These are phyloP conservation scores for Zaprionus vittiger DNA, from an alignment of 1,140 invertebrate genomes.

Conservation along the genomic window DNA sequence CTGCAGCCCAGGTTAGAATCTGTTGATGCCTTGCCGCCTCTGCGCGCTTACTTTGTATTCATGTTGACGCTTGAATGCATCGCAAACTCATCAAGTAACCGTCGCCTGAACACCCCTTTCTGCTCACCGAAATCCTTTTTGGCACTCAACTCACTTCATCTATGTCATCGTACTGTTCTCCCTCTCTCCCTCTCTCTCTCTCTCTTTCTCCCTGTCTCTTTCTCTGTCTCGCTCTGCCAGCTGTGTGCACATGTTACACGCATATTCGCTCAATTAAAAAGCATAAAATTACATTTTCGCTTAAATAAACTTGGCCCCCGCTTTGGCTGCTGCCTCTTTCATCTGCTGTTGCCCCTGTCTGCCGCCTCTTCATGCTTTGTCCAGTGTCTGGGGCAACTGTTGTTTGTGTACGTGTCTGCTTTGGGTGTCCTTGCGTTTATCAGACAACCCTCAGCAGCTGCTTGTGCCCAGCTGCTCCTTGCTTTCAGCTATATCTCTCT, in stretches of 20 bases:
- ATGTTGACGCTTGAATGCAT: slow-evolving; percentile 77
- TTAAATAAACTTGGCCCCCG: slow-evolving; percentile 67
- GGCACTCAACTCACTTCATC: slow-evolving; percentile 45
- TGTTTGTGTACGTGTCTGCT: slow-evolving; percentile 44
- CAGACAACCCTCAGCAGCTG: slow-evolving; percentile 16
- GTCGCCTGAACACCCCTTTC: background rate
- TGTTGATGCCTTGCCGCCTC: slow-evolving; percentile 5
- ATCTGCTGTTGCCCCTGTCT: background rate
- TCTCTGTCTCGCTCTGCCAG: slow-evolving; percentile 23
- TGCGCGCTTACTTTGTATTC: slow-evolving; percentile 58
- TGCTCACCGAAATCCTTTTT: slow-evolving; percentile 25
- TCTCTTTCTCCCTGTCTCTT: background rate
- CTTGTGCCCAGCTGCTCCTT: background rate
- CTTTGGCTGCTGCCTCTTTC: slow-evolving; percentile 7
- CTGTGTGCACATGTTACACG: slow-evolving; percentile 67
- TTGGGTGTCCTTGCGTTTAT: slow-evolving; percentile 20
- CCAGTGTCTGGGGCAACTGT: slow-evolving; percentile 16
- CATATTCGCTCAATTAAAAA: slow-evolving; percentile 82
- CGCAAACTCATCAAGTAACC: slow-evolving; percentile 71
- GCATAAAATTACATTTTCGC: slow-evolving; percentile 82
- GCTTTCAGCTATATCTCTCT: background rate
- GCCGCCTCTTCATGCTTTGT: background rate
- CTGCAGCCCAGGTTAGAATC: slow-evolving; percentile 39
- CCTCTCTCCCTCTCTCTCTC: background rate
- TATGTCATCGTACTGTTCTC: slow-evolving; percentile 14